These are phyloP conservation scores for Lasiurus borealis DNA, from an alignment of 2,113 vertebrate genomes.

Conservation along the genomic window DNA sequence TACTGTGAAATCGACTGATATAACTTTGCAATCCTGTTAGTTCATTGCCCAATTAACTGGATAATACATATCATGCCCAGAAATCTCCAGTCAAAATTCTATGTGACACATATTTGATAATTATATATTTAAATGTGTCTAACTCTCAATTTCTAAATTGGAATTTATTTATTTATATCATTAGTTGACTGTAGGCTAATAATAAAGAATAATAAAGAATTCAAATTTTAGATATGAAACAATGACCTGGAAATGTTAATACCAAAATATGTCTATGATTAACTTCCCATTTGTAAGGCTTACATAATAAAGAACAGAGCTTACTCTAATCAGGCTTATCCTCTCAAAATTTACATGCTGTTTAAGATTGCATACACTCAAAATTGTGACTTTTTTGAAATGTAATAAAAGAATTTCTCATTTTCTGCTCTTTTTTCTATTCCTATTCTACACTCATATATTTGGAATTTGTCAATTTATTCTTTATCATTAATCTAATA, in stretches of 20 bases:
- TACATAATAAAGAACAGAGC: not conserved
- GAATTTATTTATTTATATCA: not conserved
- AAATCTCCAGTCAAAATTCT: slow-evolving; percentile 30
- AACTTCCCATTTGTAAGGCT: not conserved
- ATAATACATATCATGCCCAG: slow-evolving; percentile 19
- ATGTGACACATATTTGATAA: not conserved
- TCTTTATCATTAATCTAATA: not conserved
- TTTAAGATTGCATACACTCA: not conserved
- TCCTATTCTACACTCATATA: not conserved
- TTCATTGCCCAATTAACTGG: not conserved
- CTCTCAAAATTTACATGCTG: not conserved
- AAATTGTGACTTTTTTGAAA: not conserved
- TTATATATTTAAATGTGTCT: not conserved
- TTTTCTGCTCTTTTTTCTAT: not conserved
- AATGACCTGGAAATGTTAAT: not conserved
- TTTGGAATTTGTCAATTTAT: not conserved
- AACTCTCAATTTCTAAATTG: not conserved
- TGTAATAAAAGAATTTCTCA: not conserved
- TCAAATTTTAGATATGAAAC: not conserved
- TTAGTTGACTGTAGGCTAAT: not conserved
- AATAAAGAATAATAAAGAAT: not conserved
- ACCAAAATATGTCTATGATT: not conserved
- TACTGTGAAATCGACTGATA: slow-evolving; percentile 22
- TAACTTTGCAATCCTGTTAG: not conserved
- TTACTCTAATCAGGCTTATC: not conserved